Percentiles rank a stretch among this genome's conserved stretches.
phyloP scores from a whole-genome alignment of 2,888 invertebrate species.

The Ametastegia equiseti region DNA sequence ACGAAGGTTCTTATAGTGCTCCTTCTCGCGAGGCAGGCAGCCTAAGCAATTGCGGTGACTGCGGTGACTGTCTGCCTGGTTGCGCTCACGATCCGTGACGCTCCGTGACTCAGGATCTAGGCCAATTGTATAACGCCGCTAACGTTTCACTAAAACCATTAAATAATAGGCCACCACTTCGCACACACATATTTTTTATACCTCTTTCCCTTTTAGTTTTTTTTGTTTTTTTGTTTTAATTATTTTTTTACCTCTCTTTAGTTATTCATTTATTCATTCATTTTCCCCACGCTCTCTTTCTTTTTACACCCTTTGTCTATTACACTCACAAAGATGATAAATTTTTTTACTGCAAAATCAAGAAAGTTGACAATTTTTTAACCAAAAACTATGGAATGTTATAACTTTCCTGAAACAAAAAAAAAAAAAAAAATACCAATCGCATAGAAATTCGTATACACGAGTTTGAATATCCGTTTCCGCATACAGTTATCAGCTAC shows the following conservation, averaged over 20 bases:
- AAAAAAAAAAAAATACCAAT: too few relatives aligned
- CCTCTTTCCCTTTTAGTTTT: background rate
- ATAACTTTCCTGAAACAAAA: too few relatives aligned
- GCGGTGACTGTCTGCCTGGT: constrained; percentile 52
- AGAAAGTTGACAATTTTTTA: too few relatives aligned
- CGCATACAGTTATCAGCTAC: too few relatives aligned
- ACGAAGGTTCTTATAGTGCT: background rate
- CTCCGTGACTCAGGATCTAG: constrained; percentile 75
- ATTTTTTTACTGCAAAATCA: too few relatives aligned
- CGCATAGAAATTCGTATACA: too few relatives aligned
- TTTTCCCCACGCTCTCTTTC: too few relatives aligned
- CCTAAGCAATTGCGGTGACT: constrained; percentile 36
- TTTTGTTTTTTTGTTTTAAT: background rate
- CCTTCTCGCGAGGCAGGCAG: background rate
- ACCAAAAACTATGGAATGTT: too few relatives aligned
- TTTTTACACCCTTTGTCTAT: too few relatives aligned
- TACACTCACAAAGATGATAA: too few relatives aligned
- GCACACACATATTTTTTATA: background rate
- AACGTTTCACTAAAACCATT: constrained; percentile 75
- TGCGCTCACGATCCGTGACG: constrained; percentile 74
- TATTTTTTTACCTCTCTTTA: background rate
- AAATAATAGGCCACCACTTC: constrained; percentile 70
- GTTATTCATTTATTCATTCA: too few relatives aligned
- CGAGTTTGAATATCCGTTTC: too few relatives aligned
- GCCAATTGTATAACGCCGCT: constrained; percentile 75